A percentile compares a stretch with the other conserved stretches of the same genome.
Conservation (phyloP, 2,113 vertebrate genomes). For the Zosterops borbonicus region DNA sequence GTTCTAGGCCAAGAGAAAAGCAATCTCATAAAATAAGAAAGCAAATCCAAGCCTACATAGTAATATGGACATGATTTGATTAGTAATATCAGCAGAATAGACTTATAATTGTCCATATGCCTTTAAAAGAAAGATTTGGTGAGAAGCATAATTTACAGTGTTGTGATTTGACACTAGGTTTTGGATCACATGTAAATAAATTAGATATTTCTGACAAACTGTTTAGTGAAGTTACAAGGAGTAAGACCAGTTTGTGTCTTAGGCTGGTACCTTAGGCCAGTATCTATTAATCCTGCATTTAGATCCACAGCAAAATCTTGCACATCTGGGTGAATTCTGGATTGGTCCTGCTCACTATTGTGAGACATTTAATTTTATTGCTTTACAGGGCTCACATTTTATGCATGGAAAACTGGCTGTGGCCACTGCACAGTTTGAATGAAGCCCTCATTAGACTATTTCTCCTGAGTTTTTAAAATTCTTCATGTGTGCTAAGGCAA, state of each 20-base stretch:
- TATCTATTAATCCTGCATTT: neutral
- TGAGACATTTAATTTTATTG: fast-evolving
- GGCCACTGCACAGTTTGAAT: neutral
- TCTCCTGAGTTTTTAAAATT: neutral
- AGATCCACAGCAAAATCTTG: neutral
- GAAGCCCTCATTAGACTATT: neutral
- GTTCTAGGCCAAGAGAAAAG: neutral
- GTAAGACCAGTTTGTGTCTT: neutral
- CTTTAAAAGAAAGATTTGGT: neutral
- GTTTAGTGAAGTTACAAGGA: neutral
- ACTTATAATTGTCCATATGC: neutral
- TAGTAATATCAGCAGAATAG: neutral
- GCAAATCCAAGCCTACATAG: neutral
- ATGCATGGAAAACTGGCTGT: neutral
- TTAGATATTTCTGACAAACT: neutral
- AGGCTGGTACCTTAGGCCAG: neutral
- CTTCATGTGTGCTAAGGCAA: neutral
- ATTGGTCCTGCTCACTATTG: neutral
- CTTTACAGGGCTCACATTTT: neutral
- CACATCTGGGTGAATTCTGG: neutral
- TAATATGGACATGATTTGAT: neutral
- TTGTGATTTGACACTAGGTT: neutral
- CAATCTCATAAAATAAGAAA: neutral
- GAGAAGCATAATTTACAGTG: neutral
- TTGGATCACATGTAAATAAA: neutral